Evolutionary conservation across 2,113 vertebrate genomes (phyloP).

Genomic region (Picathartes gymnocephalus): DNA sequence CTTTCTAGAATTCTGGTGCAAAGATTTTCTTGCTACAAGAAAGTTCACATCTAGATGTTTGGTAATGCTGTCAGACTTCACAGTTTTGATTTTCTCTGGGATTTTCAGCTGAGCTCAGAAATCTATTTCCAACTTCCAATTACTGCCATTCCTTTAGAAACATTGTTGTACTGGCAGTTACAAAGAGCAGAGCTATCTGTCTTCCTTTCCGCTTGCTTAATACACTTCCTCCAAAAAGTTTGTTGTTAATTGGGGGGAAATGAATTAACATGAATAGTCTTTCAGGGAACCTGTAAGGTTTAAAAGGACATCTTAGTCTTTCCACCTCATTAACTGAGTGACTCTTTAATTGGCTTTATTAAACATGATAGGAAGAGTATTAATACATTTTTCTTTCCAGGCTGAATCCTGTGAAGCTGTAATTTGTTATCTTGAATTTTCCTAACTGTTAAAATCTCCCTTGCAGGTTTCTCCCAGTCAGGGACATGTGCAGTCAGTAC

Average conservation of each 20-base stretch:
- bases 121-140: not conserved
- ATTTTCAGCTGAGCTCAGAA: not conserved
- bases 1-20: not conserved
- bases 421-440: not conserved
- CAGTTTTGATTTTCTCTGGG: not conserved
- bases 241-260: not conserved
- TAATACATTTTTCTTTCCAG: not conserved
- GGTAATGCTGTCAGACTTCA: not conserved
- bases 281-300: not conserved
- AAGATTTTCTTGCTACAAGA: not conserved
- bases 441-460: not conserved
- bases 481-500: constrained; percentile 69
- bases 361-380: not conserved
- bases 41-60: not conserved
- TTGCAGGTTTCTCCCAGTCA: constrained; percentile 60
- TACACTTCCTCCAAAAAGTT: rapidly evolving
- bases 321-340: not conserved
- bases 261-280: not conserved
- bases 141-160: not conserved
- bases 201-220: not conserved
- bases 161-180: not conserved
- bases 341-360: not conserved
- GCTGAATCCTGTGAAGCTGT: not conserved
- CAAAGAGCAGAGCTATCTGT: not conserved
- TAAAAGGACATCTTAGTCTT: not conserved